phyloP scores from a whole-genome alignment of 2,113 vertebrate genomes.

The Syrmaticus mikado region DNA sequence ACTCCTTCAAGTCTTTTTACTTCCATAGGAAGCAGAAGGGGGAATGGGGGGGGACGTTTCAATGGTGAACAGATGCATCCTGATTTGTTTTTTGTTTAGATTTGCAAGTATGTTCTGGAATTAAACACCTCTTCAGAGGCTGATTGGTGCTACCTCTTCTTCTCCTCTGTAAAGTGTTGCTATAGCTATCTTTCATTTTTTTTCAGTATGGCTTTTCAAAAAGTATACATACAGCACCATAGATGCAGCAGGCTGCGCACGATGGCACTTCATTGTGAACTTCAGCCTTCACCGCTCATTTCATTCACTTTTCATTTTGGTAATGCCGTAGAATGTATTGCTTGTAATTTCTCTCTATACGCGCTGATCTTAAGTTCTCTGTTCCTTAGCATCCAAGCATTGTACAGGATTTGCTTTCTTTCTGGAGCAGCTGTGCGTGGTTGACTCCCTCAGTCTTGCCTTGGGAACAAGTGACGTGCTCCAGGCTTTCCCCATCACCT shows the following conservation, averaged over 20 bases:
- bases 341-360: not conserved
- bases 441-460: rapidly evolving
- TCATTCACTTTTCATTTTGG: not conserved
- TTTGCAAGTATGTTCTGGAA: conserved; percentile 32
- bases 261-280: not conserved
- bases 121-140: conserved; percentile 5
- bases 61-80: conserved; percentile 24
- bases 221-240: not conserved
- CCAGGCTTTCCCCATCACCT: rapidly evolving
- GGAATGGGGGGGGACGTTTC: not conserved
- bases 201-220: not conserved
- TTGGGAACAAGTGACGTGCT: rapidly evolving
- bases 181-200: not conserved
- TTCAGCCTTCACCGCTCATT: rapidly evolving
- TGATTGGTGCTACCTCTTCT: not conserved
- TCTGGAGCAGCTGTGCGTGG: rapidly evolving
- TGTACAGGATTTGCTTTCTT: not conserved
- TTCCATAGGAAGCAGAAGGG: conserved; percentile 1
- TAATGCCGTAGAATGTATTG: not conserved
- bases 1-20: conserved; percentile 26
- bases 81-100: conserved; percentile 15
- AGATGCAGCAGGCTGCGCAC: not conserved
- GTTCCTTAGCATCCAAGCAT: not conserved
- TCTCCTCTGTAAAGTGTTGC: not conserved
- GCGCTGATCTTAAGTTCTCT: not conserved